These are phyloP conservation scores for Hesperia comma DNA, from an alignment of 2,888 invertebrate genomes.

Conservation along the genomic window DNA sequence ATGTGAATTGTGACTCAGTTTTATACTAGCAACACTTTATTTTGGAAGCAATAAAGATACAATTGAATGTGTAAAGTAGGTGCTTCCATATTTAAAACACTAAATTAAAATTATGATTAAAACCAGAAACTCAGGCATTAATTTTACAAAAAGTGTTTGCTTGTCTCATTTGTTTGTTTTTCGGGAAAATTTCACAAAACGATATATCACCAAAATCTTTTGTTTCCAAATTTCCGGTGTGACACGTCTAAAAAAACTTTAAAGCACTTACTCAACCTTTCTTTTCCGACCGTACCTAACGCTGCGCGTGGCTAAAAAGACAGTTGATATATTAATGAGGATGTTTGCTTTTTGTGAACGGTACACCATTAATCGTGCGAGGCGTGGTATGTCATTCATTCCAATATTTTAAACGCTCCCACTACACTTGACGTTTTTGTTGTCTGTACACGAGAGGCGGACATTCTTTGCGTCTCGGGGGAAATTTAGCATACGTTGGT, in stretches of 20 bases:
- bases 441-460: constrained; percentile 74
- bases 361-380: constrained; percentile 80
- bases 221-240: constrained; percentile 11
- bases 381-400: constrained; percentile 84
- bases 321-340: constrained; percentile 84
- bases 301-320: constrained; percentile 69
- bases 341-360: constrained; percentile 79
- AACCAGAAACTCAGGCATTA: background rate
- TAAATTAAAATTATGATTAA: background rate
- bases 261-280: constrained; percentile 18
- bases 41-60: background rate
- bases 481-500: constrained; percentile 41
- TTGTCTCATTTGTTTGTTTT: background rate
- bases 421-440: constrained; percentile 74
- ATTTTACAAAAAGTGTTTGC: background rate
- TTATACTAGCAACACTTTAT: too few relatives aligned
- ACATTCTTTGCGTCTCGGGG: constrained; percentile 65
- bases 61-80: background rate
- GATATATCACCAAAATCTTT: constrained; percentile 15
- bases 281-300: constrained; percentile 67
- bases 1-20: too few relatives aligned
- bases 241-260: constrained; percentile 14
- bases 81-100: background rate
- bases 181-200: constrained; percentile 1
- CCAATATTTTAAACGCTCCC: constrained; percentile 81